Percentiles rank a stretch among this genome's conserved stretches.
Conservation (phyloP, 2,888 invertebrate genomes). For the Gymnocheta viridis region DNA sequence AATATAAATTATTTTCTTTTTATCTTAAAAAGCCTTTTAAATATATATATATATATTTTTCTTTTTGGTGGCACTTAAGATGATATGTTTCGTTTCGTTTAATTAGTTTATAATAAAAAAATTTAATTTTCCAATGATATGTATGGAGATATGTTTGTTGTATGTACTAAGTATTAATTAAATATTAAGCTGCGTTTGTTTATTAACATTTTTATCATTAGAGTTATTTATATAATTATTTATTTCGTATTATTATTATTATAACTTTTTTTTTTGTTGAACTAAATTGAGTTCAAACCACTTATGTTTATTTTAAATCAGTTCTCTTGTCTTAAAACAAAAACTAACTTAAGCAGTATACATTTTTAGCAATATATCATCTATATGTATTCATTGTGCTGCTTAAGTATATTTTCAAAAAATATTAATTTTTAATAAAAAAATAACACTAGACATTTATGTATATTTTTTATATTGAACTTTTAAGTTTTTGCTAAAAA, state of each 20-base stretch:
- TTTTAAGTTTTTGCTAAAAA: slow-evolving; percentile 35
- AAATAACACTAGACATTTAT: slow-evolving; percentile 53
- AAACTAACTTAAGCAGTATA: slow-evolving; percentile 43
- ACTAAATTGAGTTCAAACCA: slow-evolving; percentile 80
- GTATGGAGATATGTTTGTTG: slow-evolving; percentile 32
- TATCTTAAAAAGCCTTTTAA: slow-evolving; percentile 58
- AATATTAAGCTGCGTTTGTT: slow-evolving; percentile 45
- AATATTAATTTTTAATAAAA: slow-evolving; percentile 1
- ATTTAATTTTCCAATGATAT: slow-evolving; percentile 45
- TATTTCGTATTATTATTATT: not conserved
- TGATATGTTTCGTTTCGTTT: slow-evolving; percentile 67
- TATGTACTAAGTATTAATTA: slow-evolving; percentile 7
- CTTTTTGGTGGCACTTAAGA: slow-evolving; percentile 66
- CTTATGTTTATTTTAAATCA: slow-evolving; percentile 78
- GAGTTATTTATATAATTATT: slow-evolving; percentile 3
- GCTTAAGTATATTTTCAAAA: slow-evolving; percentile 49
- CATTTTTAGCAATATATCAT: slow-evolving; percentile 6
- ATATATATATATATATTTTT: not conserved
- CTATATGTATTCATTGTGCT: slow-evolving; percentile 20
- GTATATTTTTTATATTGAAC: slow-evolving; percentile 27
- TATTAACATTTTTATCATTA: slow-evolving; percentile 10
- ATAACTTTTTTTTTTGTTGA: slow-evolving; percentile 35
- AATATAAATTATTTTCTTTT: slow-evolving; percentile 15
- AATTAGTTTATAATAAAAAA: slow-evolving; percentile 23
- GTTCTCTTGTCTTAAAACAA: slow-evolving; percentile 78